Conservation (phyloP, 2,888 invertebrate species). For the Microdon myrmicae region DNA sequence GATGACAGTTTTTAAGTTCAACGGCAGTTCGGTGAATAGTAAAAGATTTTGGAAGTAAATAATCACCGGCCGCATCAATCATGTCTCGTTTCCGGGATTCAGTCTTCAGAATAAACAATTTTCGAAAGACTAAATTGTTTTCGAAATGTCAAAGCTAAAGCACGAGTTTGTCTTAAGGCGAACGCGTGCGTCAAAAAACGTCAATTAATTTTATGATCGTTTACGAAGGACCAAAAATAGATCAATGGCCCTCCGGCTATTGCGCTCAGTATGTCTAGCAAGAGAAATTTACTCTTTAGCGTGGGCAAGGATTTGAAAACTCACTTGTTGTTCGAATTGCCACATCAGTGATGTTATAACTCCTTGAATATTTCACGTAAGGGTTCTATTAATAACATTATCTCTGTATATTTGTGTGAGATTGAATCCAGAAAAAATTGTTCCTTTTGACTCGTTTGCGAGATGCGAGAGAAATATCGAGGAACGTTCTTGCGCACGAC, state of each 20-base stretch:
- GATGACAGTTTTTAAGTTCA: too few species aligned
- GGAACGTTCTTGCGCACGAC: constrained; percentile 45
- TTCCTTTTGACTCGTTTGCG: constrained; percentile 26
- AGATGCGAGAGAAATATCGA: constrained; percentile 31
- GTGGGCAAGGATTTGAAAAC: constrained; percentile 35
- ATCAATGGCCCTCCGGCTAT: constrained; percentile 29
- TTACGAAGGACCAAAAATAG: constrained; percentile 45
- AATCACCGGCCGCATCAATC: constrained; percentile 9
- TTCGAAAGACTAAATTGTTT: constrained; percentile 12
- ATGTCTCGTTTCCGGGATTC: constrained; percentile 44
- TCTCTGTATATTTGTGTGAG: constrained; percentile 4
- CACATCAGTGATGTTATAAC: constrained; percentile 42
- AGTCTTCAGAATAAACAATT: constrained; percentile 33
- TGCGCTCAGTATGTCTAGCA: constrained; percentile 3
- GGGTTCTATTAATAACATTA: constrained; percentile 42
- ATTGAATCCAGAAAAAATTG: constrained; percentile 44
- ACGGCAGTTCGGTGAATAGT: constrained; percentile 30
- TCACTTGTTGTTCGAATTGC: constrained; percentile 45
- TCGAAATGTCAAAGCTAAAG: constrained; percentile 13
- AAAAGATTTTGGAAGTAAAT: constrained; percentile 30
- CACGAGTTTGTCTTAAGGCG: constrained; percentile 4
- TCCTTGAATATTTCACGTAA: constrained; percentile 36
- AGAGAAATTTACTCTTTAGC: constrained; percentile 11
- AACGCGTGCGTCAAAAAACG: constrained; percentile 37
- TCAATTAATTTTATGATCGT: constrained; percentile 27